phyloP scores from a whole-genome alignment of 1,140 invertebrate species.

The Propsilocerus akamusi region DNA sequence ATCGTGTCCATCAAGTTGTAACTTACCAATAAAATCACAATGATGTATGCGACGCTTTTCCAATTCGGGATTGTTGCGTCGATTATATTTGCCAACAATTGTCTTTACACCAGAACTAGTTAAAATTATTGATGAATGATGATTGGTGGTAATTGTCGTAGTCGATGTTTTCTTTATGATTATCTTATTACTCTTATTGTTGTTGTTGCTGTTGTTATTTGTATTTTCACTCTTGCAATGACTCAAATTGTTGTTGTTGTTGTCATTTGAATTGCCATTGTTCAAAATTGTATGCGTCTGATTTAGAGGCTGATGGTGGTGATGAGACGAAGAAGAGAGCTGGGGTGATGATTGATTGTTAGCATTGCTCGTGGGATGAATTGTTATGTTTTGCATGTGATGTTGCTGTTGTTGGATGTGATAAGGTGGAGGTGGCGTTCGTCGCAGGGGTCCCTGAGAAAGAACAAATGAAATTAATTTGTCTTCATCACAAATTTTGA shows the following conservation, averaged over 20 bases:
- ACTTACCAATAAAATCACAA: conserved; percentile 83
- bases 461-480: neutral
- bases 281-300: neutral
- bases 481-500: conserved; percentile 1
- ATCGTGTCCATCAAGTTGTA: conserved; percentile 6
- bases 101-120: conserved; percentile 3
- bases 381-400: neutral
- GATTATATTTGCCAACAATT: conserved; percentile 50
- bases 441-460: conserved; percentile 4
- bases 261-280: conserved; percentile 2
- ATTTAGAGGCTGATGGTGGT: neutral
- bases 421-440: conserved; percentile 10
- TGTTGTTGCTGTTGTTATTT: conserved; percentile 8
- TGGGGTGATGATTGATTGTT: conserved; percentile 3
- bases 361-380: neutral
- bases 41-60: conserved; percentile 89
- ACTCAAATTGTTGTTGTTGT: neutral
- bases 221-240: neutral
- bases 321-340: neutral
- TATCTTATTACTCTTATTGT: neutral
- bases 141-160: neutral
- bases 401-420: conserved; percentile 8
- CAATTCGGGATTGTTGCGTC: conserved; percentile 87
- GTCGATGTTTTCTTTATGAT: conserved; percentile 5
- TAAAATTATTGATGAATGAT: conserved; percentile 4